These are phyloP conservation scores for Idaea aversata DNA, from an alignment of 2,888 invertebrate genomes.

Conservation along the genomic window DNA sequence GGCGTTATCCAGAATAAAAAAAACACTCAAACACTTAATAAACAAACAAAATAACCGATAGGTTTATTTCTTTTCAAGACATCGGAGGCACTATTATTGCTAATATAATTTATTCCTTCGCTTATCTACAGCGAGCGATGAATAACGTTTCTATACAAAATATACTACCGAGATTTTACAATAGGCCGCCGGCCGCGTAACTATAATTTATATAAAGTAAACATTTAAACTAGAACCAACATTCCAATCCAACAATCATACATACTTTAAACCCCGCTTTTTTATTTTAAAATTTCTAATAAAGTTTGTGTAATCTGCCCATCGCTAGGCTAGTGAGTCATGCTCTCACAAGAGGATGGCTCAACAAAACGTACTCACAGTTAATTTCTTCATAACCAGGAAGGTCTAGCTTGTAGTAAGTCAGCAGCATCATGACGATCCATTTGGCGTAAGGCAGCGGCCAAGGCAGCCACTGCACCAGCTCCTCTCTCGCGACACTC, in stretches of 20 bases:
- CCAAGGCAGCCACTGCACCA: conserved; percentile 89
- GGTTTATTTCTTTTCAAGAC: conserved; percentile 73
- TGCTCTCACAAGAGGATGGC: not conserved
- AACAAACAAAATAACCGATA: conserved; percentile 71
- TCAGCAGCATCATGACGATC: conserved; percentile 74
- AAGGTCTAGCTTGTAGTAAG: conserved; percentile 66
- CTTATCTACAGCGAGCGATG: conserved; percentile 76
- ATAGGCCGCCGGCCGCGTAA: conserved; percentile 63
- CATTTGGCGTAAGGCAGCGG: conserved; percentile 66
- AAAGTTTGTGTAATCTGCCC: not conserved
- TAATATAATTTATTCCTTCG: conserved; percentile 71
- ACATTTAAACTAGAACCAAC: conserved; percentile 72
- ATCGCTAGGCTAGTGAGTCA: not conserved
- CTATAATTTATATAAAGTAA: conserved; percentile 67
- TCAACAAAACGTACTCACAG: not conserved
- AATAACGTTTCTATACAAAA: conserved; percentile 74
- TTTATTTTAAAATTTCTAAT: not conserved
- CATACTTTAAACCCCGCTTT: not conserved
- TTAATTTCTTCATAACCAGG: conserved; percentile 68
- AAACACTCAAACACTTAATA: conserved; percentile 71
- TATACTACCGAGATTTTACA: conserved; percentile 75
- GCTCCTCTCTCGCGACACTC: conserved; percentile 93
- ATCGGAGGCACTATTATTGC: conserved; percentile 79
- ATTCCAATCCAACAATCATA: conserved; percentile 24
- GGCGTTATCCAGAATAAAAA: conserved; percentile 41